Evolutionary conservation across 2,113 vertebrate species (phyloP).

Genomic region (Sinocyclocheilus grahami): DNA sequence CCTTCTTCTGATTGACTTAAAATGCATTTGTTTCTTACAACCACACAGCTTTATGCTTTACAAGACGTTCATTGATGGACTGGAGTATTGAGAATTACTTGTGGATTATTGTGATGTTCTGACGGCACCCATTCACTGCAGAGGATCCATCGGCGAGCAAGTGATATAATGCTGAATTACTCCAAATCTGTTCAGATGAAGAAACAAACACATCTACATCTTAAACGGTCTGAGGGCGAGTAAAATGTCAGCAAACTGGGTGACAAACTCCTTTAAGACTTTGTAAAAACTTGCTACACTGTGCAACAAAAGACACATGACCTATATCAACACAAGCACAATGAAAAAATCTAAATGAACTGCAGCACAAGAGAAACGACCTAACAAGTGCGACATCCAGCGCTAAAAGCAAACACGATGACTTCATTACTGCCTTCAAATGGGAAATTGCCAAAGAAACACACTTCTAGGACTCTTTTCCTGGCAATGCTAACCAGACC

Average conservation of each 20-base stretch:
- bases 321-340: not conserved
- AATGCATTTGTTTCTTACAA: not conserved
- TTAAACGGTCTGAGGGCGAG: not conserved
- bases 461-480: not conserved
- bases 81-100: not conserved
- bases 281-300: not conserved
- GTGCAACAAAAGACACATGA: not conserved
- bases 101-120: not conserved
- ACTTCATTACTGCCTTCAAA: not conserved
- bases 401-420: not conserved
- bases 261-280: not conserved
- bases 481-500: constrained; percentile 15
- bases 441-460: not conserved
- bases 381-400: not conserved
- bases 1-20: not conserved
- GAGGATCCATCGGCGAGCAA: not conserved
- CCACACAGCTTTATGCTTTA: not conserved
- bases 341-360: not conserved
- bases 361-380: not conserved
- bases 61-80: not conserved
- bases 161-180: not conserved
- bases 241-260: not conserved
- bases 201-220: not conserved
- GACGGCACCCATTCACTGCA: not conserved
- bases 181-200: not conserved